phyloP scores from a whole-genome alignment of 2,888 invertebrate genomes.

The Stenurella melanura region DNA sequence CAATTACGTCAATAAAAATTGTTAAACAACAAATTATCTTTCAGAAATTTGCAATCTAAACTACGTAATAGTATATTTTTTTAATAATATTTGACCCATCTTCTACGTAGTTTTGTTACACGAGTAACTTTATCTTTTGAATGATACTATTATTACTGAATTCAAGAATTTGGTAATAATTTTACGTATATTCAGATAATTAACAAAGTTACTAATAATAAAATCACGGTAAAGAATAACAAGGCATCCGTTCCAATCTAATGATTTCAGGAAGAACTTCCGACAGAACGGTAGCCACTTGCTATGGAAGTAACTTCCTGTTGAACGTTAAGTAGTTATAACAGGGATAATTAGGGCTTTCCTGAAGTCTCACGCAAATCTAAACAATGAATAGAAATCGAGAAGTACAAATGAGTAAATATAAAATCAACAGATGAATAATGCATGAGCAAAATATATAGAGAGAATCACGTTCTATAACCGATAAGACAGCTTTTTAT shows the following conservation, averaged over 20 bases:
- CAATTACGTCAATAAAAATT: no score
- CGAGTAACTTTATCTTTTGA: no score
- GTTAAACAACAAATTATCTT: no score
- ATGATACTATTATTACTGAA: no score
- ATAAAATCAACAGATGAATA: constrained; percentile 12
- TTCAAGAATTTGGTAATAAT: not conserved
- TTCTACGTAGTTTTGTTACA: no score
- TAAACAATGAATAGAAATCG: constrained; percentile 17
- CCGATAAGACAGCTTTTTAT: not conserved
- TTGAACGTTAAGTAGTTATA: constrained; percentile 50
- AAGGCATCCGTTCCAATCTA: constrained; percentile 58
- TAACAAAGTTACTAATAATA: not conserved
- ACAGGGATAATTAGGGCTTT: constrained; percentile 38
- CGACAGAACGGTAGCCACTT: constrained; percentile 54
- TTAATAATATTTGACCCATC: no score
- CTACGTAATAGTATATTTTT: no score
- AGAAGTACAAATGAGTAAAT: constrained; percentile 9
- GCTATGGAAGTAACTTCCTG: constrained; percentile 56
- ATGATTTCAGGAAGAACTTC: constrained; percentile 61
- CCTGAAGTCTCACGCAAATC: constrained; percentile 33
- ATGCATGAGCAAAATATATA: not conserved
- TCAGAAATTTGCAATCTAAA: no score
- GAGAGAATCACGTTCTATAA: constrained; percentile 7
- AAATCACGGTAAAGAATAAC: constrained; percentile 30
- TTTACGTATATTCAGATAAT: not conserved